Conservation (phyloP, 2,113 vertebrate genomes). For the Elephantulus edwardii region DNA sequence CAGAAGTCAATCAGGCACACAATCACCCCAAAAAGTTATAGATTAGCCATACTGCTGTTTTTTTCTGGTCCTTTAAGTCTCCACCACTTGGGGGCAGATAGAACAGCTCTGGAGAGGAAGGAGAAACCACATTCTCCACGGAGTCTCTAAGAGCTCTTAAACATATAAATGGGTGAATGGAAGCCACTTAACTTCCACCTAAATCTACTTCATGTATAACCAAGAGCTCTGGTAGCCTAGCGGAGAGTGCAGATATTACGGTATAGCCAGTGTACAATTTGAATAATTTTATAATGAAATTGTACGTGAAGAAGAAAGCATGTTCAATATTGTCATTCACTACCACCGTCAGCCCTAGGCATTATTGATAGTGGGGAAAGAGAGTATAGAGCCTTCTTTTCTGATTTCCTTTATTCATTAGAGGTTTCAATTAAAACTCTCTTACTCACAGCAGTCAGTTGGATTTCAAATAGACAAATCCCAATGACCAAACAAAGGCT, state of each 20-base stretch:
- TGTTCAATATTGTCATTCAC: neutral
- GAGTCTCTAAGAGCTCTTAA: neutral
- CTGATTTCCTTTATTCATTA: neutral
- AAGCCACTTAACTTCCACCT: slow-evolving; percentile 9
- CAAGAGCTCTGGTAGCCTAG: too few species aligned
- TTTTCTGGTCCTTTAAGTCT: neutral
- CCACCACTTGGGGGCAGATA: slow-evolving; percentile 42
- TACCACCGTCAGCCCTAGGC: neutral
- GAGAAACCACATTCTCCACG: neutral
- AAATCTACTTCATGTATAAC: neutral
- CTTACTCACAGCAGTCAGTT: neutral
- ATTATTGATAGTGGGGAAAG: neutral
- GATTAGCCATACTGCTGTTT: neutral
- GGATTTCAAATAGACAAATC: neutral
- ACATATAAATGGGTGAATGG: slow-evolving; percentile 10
- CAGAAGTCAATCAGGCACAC: slow-evolving; percentile 32
- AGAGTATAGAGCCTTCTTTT: neutral
- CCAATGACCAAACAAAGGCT: neutral
- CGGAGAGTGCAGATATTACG: neutral
- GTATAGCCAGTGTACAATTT: neutral
- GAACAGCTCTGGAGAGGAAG: neutral
- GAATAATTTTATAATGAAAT: slow-evolving; percentile 14
- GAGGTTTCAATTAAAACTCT: neutral
- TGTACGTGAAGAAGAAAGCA: neutral
- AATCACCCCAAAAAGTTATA: neutral